phyloP scores from a whole-genome alignment of 2,797 vertebrate species.

The Cynopterus sphinx region DNA sequence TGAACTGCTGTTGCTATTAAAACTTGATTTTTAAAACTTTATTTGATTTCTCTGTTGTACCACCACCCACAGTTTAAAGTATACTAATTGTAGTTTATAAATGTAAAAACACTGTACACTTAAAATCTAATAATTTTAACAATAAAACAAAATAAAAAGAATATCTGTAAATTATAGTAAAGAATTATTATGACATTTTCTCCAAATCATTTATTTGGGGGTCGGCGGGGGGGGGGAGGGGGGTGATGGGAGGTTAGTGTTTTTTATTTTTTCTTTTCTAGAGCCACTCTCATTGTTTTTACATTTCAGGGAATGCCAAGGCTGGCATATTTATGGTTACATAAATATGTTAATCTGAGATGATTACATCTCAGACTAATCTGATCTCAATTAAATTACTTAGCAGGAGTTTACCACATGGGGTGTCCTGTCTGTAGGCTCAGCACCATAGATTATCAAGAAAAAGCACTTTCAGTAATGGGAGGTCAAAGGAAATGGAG shows the following conservation, averaged over 20 bases:
- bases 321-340: not conserved
- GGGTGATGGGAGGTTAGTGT: not conserved
- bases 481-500: not conserved
- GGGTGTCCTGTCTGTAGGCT: not conserved
- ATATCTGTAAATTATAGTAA: not conserved
- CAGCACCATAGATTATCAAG: conserved; percentile 43
- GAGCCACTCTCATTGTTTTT: not conserved
- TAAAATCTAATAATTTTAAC: not conserved
- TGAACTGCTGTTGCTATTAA: conserved; percentile 75
- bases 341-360: conserved; percentile 57
- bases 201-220: not conserved
- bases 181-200: not conserved
- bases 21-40: conserved; percentile 73
- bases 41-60: conserved; percentile 25
- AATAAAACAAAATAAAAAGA: not conserved
- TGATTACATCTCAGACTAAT: conserved; percentile 27
- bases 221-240: accelerated
- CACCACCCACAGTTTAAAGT: conserved; percentile 33
- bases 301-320: not conserved
- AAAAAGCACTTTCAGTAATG: not conserved
- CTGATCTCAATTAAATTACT: conserved; percentile 57
- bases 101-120: not conserved
- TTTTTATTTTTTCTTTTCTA: not conserved
- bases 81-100: conserved; percentile 54
- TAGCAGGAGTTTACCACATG: conserved; percentile 7